Evolutionary conservation across 2,888 invertebrate species (phyloP).

Genomic region (Amphimallon solstitiale): DNA sequence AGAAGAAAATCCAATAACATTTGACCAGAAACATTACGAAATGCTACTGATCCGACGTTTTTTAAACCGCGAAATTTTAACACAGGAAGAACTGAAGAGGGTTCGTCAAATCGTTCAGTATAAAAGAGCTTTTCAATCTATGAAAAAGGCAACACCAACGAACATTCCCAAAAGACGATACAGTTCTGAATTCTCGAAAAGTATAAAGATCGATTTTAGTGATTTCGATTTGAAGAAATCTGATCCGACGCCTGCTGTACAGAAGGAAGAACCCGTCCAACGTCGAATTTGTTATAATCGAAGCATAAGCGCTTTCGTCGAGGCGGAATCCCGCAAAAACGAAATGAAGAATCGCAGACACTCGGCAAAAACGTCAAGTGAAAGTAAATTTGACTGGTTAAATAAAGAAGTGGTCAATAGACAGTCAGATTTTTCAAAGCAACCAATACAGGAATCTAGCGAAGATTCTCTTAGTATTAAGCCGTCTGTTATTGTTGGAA

Average conservation of each 20-base stretch:
- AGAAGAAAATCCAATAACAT: slow-evolving; percentile 30
- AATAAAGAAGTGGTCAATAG: no score
- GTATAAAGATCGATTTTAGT: slow-evolving; percentile 33
- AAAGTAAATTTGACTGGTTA: no score
- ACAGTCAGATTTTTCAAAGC: no score
- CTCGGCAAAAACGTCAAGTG: no score
- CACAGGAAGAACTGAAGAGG: slow-evolving; percentile 40
- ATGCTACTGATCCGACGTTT: slow-evolving; percentile 43
- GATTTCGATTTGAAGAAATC: slow-evolving; percentile 27
- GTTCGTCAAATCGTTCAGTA: slow-evolving; percentile 45
- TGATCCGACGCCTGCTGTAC: neutral
- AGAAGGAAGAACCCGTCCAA: neutral
- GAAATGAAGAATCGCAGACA: no score
- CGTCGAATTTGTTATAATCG: slow-evolving; percentile 20
- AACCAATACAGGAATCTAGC: no score
- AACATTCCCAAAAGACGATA: slow-evolving; percentile 11
- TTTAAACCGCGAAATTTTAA: slow-evolving; percentile 41
- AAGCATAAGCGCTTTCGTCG: slow-evolving; percentile 25
- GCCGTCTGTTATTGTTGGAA: no score
- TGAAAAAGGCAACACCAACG: slow-evolving; percentile 1
- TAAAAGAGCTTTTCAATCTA: slow-evolving; percentile 41
- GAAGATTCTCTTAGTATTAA: no score
- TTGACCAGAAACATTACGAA: slow-evolving; percentile 33
- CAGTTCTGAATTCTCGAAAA: slow-evolving; percentile 25
- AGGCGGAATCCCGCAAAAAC: slow-evolving; percentile 10